Evolutionary conservation across 64 coral and sea anemone genomes (phyloP).

Genomic region (Pocillopora damicornis): DNA sequence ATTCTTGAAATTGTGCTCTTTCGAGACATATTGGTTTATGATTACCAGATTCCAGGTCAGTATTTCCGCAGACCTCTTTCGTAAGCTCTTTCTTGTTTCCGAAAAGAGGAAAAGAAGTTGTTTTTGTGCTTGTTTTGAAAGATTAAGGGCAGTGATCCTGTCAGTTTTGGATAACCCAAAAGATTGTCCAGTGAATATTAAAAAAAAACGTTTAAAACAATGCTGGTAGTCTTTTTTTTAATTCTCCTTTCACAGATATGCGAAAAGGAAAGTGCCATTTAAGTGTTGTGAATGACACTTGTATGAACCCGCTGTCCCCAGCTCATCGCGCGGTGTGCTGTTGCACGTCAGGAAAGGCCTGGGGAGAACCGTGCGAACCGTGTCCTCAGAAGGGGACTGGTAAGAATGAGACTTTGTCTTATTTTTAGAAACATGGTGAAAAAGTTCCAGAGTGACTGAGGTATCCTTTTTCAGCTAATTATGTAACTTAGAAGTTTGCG

Average conservation of each 20-base stretch:
- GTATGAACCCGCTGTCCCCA: constrained; percentile 53
- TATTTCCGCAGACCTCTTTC: too few relatives aligned
- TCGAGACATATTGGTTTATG: too few relatives aligned
- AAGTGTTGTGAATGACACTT: constrained; percentile 49
- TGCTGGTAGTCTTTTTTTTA: not conserved
- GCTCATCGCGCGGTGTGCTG: constrained; percentile 73
- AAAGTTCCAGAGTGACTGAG: too few relatives aligned
- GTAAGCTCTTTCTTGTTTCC: too few relatives aligned
- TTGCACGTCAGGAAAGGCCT: constrained; percentile 83
- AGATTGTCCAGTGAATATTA: not conserved
- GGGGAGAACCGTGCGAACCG: constrained; percentile 72
- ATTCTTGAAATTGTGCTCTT: too few relatives aligned
- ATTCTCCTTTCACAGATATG: constrained; percentile 60
- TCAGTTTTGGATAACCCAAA: not conserved
- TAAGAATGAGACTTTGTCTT: constrained; percentile 2
- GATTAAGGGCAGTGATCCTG: not conserved
- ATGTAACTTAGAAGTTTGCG: too few relatives aligned
- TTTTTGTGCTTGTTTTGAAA: not conserved
- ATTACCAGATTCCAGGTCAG: too few relatives aligned
- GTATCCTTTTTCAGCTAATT: too few relatives aligned
- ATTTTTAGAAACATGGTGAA: not conserved
- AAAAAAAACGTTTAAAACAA: not conserved
- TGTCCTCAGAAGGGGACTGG: constrained; percentile 76
- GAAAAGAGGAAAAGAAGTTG: not conserved
- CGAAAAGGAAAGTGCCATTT: constrained; percentile 74